These are phyloP conservation scores for Macrophya annulata DNA, from an alignment of 2,888 invertebrate genomes.

Conservation along the genomic window DNA sequence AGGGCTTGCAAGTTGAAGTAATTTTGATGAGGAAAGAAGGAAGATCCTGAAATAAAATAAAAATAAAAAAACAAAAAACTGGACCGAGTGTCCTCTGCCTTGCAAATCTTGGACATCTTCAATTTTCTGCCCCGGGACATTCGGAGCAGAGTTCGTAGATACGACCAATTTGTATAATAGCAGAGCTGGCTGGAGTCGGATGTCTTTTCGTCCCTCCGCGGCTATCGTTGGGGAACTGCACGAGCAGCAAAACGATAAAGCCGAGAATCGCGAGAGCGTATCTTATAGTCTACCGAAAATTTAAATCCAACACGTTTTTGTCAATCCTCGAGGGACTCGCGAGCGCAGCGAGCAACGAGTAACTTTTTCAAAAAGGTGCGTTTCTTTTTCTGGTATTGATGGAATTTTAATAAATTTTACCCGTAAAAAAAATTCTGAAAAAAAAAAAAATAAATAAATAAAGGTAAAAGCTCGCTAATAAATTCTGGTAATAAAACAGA, in stretches of 20 bases:
- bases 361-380: background rate
- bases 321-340: slow-evolving; percentile 27
- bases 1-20: background rate
- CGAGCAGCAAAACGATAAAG: slow-evolving; percentile 34
- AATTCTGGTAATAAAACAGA: background rate
- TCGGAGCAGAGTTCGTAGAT: slow-evolving; percentile 9
- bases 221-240: slow-evolving; percentile 31
- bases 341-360: background rate
- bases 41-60: background rate
- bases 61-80: background rate
- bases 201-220: slow-evolving; percentile 24
- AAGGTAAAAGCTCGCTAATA: background rate
- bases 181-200: background rate
- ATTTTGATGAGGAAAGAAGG: background rate
- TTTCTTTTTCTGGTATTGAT: background rate
- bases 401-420: background rate
- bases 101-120: background rate
- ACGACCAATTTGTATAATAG: slow-evolving; percentile 23
- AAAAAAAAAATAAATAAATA: no score
- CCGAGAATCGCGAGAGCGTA: background rate
- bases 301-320: slow-evolving; percentile 51
- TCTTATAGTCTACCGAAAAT: background rate
- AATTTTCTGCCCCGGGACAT: background rate
- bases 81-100: background rate
- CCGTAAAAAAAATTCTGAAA: background rate